Conservation (phyloP, 2,888 invertebrate genomes). For the Baronia brevicornis region DNA sequence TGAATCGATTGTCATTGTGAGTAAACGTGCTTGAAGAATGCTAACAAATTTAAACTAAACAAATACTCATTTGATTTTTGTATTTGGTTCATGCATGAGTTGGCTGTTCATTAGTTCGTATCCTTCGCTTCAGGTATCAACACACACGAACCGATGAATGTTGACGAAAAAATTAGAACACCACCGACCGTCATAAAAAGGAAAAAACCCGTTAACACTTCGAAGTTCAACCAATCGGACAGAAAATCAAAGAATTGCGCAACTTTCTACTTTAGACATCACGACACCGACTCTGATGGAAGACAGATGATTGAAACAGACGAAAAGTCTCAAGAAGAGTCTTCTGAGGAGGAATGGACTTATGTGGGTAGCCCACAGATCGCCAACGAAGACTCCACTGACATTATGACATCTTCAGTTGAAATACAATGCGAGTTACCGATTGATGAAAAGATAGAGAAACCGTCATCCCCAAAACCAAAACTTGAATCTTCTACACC, state of each 20-base stretch:
- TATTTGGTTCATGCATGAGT: background rate
- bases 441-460: constrained; percentile 47
- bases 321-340: constrained; percentile 64
- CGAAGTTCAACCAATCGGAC: constrained; percentile 82
- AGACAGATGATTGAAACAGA: constrained; percentile 75
- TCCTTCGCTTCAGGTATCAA: constrained; percentile 36
- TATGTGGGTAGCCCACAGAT: constrained; percentile 72
- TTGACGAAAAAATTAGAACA: constrained; percentile 47
- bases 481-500: constrained; percentile 59
- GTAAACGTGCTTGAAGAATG: constrained; percentile 26
- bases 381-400: constrained; percentile 62
- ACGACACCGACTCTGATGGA: constrained; percentile 88
- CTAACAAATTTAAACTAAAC: constrained; percentile 32
- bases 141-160: constrained; percentile 31
- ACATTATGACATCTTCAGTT: constrained; percentile 69
- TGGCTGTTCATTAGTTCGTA: background rate
- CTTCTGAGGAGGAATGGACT: constrained; percentile 78
- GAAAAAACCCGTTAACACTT: constrained; percentile 72
- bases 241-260: constrained; percentile 88
- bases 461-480: constrained; percentile 44
- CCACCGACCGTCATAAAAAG: constrained; percentile 68
- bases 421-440: constrained; percentile 66
- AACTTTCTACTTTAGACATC: constrained; percentile 90
- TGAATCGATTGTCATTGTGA: constrained; percentile 26
- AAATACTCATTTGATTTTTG: constrained; percentile 30